Conservation (phyloP, 2,888 invertebrate species). For the Nesidiocoris tenuis region DNA sequence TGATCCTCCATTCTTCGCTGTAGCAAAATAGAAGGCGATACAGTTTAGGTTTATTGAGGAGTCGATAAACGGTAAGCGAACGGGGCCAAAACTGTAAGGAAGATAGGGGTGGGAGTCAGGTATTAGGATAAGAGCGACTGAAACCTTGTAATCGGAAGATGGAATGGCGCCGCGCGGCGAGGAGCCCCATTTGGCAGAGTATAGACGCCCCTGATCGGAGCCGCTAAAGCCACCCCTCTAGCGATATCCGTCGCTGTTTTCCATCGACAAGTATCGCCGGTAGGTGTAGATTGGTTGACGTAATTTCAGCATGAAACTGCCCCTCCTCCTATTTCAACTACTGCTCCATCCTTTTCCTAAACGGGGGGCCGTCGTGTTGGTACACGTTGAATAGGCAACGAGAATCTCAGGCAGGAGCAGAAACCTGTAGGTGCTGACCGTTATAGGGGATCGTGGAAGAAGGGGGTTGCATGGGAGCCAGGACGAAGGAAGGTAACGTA, state of each 20-base stretch:
- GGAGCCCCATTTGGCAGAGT: constrained; percentile 21
- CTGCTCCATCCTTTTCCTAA: no score
- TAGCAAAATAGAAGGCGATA: no score
- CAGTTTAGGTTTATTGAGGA: constrained; percentile 33
- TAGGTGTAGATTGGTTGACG: no score
- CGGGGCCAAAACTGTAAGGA: neutral
- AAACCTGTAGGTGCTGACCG: neutral
- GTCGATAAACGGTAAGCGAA: constrained; percentile 17
- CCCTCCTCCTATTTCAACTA: no score
- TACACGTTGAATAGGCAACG: neutral
- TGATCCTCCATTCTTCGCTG: no score
- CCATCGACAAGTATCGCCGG: neutral
- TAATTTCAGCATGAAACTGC: no score
- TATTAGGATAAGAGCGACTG: constrained; percentile 26
- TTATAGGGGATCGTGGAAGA: neutral
- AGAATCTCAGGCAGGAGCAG: neutral
- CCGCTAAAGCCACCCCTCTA: neutral
- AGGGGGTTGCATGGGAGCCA: no score
- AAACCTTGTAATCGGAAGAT: constrained; percentile 36
- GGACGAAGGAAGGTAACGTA: neutral
- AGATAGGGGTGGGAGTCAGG: neutral
- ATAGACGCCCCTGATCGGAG: constrained; percentile 23
- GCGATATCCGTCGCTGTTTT: neutral
- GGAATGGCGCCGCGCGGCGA: constrained; percentile 5
- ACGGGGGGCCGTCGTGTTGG: no score